These are phyloP conservation scores for Neosalanx taihuensis DNA, from an alignment of 2,797 vertebrate genomes.

Conservation along the genomic window DNA sequence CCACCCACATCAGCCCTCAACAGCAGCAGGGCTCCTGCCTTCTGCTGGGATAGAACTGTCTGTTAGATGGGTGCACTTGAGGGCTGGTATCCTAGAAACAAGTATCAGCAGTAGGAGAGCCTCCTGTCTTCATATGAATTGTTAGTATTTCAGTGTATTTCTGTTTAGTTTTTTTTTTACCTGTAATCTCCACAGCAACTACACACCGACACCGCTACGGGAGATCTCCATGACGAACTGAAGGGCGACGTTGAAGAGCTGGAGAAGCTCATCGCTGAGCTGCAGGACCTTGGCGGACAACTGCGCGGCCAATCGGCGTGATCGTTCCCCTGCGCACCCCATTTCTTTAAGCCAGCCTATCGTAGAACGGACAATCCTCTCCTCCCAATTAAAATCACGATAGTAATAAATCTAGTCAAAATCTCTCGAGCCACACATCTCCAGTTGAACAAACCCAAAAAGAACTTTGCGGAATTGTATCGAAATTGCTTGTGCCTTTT, in stretches of 20 bases:
- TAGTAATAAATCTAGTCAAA: too few species aligned
- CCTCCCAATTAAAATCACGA: too few species aligned
- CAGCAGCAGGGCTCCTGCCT: too few species aligned
- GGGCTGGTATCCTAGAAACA: neutral
- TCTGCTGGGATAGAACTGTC: too few species aligned
- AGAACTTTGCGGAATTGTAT: neutral
- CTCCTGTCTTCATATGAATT: neutral
- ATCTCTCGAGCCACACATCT: neutral
- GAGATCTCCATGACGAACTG: constrained; percentile 76
- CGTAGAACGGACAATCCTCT: neutral
- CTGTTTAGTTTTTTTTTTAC: neutral
- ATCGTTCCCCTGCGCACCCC: neutral
- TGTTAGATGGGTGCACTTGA: neutral
- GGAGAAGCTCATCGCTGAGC: constrained; percentile 73
- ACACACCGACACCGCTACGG: constrained; percentile 79
- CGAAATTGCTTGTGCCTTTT: neutral
- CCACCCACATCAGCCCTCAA: too few species aligned
- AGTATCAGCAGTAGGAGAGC: neutral
- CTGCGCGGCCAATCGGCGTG: constrained; percentile 72
- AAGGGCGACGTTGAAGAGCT: constrained; percentile 72
- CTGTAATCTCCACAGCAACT: constrained; percentile 74
- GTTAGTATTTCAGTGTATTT: neutral
- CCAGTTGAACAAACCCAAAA: neutral
- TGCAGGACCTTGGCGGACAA: constrained; percentile 81
- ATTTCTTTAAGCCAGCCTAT: neutral